Evolutionary conservation across 2,113 vertebrate genomes (phyloP), one percentile per base, ranked within the genome.

Genomic region (Callospermophilus lateralis): DNA sequence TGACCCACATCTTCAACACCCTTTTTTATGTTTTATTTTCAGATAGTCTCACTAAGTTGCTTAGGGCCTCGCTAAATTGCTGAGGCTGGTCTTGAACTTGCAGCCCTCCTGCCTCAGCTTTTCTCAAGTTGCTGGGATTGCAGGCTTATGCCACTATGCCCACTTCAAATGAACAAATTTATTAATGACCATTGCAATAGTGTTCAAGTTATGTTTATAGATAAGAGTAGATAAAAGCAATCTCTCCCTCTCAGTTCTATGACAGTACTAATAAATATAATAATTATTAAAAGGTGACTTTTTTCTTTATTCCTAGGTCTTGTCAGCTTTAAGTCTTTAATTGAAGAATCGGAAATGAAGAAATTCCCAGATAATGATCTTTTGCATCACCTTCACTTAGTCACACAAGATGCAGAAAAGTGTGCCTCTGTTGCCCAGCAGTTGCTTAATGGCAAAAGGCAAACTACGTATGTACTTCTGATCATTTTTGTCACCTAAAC

Each of bases 351-450:
- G 0, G 99, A 99, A 97, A 90, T 98, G 72, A 99, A 98, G 7
- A 97, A 98, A 94, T 99, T 99, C 93, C 99, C 99, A 0, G 99
- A 99, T 97, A 99, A 99, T 9, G 99, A 99, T 96, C 99, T 99
- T 34, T 98, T 99, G 92, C 99, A 99, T 20, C 99, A 99, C 95
- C 99, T 99, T 3, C 98, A 99, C n/a, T 96, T 99, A 51, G 99
- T 99, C 92, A 99, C 99, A 0, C 99, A 99, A 95, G 99, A 99
- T 2, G 99, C 99, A 0, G 99, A 99, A 96, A 99, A 99, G 90
- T 99, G 99, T 81, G 99, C 99, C 3, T 99, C 99, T 0, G 99
- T 99, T 45, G 99, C 99, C 1, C 99, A 99, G 98, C 99, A 99
- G 97, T 98, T 99, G 63, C 98, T 99, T 17, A 99, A 99, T 34